phyloP scores from a whole-genome alignment of 2,113 vertebrate genomes.

The Dicrurus megarhynchus region DNA sequence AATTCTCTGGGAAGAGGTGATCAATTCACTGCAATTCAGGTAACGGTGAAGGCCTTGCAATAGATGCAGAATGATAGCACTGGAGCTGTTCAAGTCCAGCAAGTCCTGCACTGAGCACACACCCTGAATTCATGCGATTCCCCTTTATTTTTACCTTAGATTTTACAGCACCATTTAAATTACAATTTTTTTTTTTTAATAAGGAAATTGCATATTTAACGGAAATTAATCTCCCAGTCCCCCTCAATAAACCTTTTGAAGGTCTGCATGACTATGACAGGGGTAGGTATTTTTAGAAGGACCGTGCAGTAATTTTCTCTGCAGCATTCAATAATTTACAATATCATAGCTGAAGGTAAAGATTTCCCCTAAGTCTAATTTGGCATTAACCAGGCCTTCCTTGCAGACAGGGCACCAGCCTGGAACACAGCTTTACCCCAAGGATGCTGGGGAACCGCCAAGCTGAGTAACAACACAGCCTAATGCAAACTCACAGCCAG shows the following conservation, averaged over 20 bases:
- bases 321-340: constrained; percentile 50
- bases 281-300: constrained; percentile 50
- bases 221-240: constrained; percentile 54
- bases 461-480: constrained; percentile 13
- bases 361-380: constrained; percentile 62
- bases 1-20: background rate
- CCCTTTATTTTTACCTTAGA: background rate
- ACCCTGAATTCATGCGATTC: background rate
- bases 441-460: constrained; percentile 42
- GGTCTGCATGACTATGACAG: constrained; percentile 14
- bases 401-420: constrained; percentile 57
- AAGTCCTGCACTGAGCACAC: background rate
- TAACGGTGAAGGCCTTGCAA: background rate
- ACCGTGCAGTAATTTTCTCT: background rate
- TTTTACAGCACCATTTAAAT: constrained; percentile 37
- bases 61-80: background rate
- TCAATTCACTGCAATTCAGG: background rate
- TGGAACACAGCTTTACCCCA: constrained; percentile 15
- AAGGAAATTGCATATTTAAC: constrained; percentile 56
- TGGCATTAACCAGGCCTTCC: constrained; percentile 56
- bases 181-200: background rate
- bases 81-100: background rate
- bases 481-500: constrained; percentile 37
- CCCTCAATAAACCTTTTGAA: constrained; percentile 48
- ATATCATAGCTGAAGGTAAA: constrained; percentile 43